Base-by-base conservation (phyloP, 2,113 vertebrate genomes). In the Elaphurus davidianus region DNA sequence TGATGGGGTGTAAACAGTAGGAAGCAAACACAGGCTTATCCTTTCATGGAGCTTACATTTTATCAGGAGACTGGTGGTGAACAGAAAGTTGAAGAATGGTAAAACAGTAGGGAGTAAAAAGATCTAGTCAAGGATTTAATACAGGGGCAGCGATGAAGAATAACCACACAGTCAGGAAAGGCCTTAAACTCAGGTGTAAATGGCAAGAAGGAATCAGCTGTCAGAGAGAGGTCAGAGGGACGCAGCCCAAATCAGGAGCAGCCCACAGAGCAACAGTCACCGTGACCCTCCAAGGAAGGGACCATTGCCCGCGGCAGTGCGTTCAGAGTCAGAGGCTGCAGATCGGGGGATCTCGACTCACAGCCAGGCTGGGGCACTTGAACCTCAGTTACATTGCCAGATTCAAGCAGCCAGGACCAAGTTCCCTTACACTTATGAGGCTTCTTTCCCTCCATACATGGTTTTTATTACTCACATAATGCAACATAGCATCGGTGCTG, bases 381-480 rank as follows among this genome's bases (percentile, higher is more conserved):
- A 45, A 45, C n/a, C 47, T 54, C 12, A 25, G 33, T n/a, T 64
- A 59, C 13, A 8, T 8, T 14, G 7, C 74, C 36, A 36, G 52
- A 43, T 21, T 78, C 74, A 16, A 19, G 28, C 9, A 54, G 43
- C 21, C 21, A 19, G n/a, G 52, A 89, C 33, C 21, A 83, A 21
- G 62, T 64, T 91, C 54, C 33, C 59, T 79, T 52, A 57, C 10
- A 64, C 54, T 67, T 62, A 13, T 19, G 25, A 62, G 19, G n/a
- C 12, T 28, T 52, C 81, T 74, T 13, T 36, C 40, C 52, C 30
- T 16, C 43, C 99, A 99, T 99, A 99, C 99, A 99, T 99, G 96
- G 99, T 99, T 99, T 99, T 99, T 99, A 99, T 99, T 99, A 99
- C 99, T 99, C 99, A 99, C 99, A 99, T 99, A 99, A 99, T 99